A percentile compares a stretch with the other conserved stretches of the same genome.
phyloP scores from a whole-genome alignment of 2,888 invertebrate species.

The Pherbina coryleti region DNA sequence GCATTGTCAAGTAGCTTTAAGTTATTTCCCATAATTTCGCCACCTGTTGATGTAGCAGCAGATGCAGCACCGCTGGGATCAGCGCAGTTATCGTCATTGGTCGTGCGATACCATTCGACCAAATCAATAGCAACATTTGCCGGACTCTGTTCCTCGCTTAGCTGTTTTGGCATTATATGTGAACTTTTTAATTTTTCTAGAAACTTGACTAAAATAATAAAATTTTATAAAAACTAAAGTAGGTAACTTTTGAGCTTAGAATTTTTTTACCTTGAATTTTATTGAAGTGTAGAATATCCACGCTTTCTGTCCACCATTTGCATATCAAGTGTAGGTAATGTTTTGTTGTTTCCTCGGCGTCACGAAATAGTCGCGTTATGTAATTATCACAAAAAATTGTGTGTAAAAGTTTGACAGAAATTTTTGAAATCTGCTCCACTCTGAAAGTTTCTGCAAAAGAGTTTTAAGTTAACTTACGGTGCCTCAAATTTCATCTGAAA shows the following conservation, averaged over 20 bases:
- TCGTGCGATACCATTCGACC: conserved; percentile 56
- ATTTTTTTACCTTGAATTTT: conserved; percentile 56
- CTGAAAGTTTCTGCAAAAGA: conserved; percentile 52
- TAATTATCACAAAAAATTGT: conserved; percentile 64
- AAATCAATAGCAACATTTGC: conserved; percentile 53
- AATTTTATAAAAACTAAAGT: neutral
- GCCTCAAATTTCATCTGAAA: neutral
- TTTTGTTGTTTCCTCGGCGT: conserved; percentile 64
- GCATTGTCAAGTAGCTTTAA: conserved; percentile 45
- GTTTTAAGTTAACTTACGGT: neutral
- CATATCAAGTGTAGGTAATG: conserved; percentile 62
- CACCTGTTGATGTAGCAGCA: neutral
- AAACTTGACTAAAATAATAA: conserved; percentile 54
- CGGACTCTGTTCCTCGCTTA: conserved; percentile 52
- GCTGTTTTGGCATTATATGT: conserved; percentile 59
- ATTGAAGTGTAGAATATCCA: conserved; percentile 54
- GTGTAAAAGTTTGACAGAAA: conserved; percentile 60
- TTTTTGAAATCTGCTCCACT: conserved; percentile 60
- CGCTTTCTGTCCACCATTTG: conserved; percentile 61
- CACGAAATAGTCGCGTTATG: conserved; percentile 61
- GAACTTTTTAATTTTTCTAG: conserved; percentile 60
- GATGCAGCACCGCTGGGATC: conserved; percentile 6
- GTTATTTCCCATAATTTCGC: conserved; percentile 30
- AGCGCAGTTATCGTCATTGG: conserved; percentile 47
- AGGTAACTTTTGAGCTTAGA: neutral